Conservation (phyloP, 2,113 vertebrate genomes). For the human region GRCh38 chr3:103486001-103486500, state of each 20-base stretch:
- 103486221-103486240: neutral
- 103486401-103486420: neutral
- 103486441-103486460: neutral
- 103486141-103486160: neutral
- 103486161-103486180: neutral
- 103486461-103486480: neutral
- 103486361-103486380: neutral
- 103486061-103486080: too few species aligned
- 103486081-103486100: neutral
- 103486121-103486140: neutral
- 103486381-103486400: neutral
- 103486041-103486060: too few species aligned
- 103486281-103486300: neutral
- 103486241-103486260: neutral
- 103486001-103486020: too few species aligned
- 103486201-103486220: neutral
- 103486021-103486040: too few species aligned
- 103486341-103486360: neutral
- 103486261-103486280: neutral
- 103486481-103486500: neutral
- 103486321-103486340: neutral
- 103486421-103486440: neutral
- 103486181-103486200: neutral
- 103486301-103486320: neutral
- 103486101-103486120: neutral